Percentiles rank a stretch among this genome's conserved stretches.
phyloP scores from a whole-genome alignment of 2,797 vertebrate genomes.

The Nyctibius grandis region DNA sequence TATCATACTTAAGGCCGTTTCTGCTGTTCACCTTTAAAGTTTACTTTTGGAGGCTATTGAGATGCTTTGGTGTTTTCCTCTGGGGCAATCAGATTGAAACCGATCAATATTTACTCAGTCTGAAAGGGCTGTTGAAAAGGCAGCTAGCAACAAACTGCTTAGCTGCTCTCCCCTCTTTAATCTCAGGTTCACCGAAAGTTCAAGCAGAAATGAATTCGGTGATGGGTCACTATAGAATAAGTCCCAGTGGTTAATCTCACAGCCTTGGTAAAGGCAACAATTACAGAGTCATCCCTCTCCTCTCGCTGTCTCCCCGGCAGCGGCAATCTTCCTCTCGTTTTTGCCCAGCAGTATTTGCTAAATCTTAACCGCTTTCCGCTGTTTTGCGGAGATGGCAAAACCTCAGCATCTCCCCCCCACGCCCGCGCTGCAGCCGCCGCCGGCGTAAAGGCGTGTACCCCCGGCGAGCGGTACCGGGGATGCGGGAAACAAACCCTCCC shows the following conservation, averaged over 20 bases:
- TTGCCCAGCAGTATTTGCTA: conserved; percentile 45
- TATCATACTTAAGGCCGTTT: conserved; percentile 60
- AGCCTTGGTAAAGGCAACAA: conserved; percentile 77
- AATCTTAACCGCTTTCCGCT: conserved; percentile 47
- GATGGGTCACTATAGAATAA: conserved; percentile 81
- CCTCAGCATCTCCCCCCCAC: neutral
- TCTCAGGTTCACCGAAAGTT: conserved; percentile 85
- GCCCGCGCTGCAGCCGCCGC: neutral
- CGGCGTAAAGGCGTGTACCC: neutral
- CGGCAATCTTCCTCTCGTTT: conserved; percentile 61
- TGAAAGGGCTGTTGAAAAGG: conserved; percentile 86
- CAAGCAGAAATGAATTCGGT: conserved; percentile 84
- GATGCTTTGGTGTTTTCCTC: conserved; percentile 79
- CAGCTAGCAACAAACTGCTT: conserved; percentile 85
- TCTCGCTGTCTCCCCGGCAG: neutral
- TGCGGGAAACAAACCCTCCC: neutral
- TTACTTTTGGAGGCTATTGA: conserved; percentile 79
- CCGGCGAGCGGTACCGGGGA: neutral
- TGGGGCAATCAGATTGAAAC: conserved; percentile 83
- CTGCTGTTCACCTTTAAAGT: conserved; percentile 74
- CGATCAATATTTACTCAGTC: conserved; percentile 87
- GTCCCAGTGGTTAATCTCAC: conserved; percentile 79
- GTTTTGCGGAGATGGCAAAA: neutral
- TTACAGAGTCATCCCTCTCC: conserved; percentile 67
- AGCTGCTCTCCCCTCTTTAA: conserved; percentile 82